Conservation (phyloP, 2,797 vertebrate species). For the Trichosurus vulpecula region DNA sequence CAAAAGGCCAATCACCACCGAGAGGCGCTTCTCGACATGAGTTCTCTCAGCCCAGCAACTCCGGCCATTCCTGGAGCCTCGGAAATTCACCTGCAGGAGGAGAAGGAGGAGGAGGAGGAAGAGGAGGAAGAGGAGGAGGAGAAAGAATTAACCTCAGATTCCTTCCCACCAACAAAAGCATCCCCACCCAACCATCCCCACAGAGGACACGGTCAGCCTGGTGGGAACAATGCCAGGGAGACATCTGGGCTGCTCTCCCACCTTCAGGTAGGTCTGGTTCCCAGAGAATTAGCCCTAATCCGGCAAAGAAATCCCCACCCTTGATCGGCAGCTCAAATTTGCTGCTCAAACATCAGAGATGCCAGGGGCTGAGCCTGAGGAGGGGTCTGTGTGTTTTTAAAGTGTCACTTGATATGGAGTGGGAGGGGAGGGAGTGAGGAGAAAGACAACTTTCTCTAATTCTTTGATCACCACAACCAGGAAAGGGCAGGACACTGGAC, state of each 20-base stretch:
- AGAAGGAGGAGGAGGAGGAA: slow-evolving; percentile 52
- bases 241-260: slow-evolving; percentile 28
- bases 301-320: slow-evolving; percentile 43
- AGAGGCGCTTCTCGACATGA: slow-evolving; percentile 86
- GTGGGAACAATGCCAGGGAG: slow-evolving; percentile 50
- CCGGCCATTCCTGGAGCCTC: slow-evolving; percentile 65
- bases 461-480: slow-evolving; percentile 64
- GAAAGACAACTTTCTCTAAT: slow-evolving; percentile 45
- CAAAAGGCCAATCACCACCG: slow-evolving; percentile 85
- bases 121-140: slow-evolving; percentile 54
- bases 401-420: slow-evolving; percentile 60
- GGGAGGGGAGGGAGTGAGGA: slow-evolving; percentile 10
- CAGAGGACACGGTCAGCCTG: slow-evolving; percentile 37
- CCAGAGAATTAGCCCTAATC: slow-evolving; percentile 60
- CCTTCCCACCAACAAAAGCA: neutral
- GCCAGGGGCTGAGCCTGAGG: slow-evolving; percentile 43
- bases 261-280: slow-evolving; percentile 62
- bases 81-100: slow-evolving; percentile 89
- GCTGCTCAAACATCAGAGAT: slow-evolving; percentile 7
- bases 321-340: slow-evolving; percentile 53
- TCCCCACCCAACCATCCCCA: neutral
- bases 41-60: slow-evolving; percentile 90
- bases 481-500: slow-evolving; percentile 75
- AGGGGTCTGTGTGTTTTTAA: slow-evolving; percentile 38
- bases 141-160: slow-evolving; percentile 33